These are phyloP conservation scores for Dicentrarchus labrax DNA, from an alignment of 2,113 vertebrate genomes.

Conservation along the genomic window DNA sequence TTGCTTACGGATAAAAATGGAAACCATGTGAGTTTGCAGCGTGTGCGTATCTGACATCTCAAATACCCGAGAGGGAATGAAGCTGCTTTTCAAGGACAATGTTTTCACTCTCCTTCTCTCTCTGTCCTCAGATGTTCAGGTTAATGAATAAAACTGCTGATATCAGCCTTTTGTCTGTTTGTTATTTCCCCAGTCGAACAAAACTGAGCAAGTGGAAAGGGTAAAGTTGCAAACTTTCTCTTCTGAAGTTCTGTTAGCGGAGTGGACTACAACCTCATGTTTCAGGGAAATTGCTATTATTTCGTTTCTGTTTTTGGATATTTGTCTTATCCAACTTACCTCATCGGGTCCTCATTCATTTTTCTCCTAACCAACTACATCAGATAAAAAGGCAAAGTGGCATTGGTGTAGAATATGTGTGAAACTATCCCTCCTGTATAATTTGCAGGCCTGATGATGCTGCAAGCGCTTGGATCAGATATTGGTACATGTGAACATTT, in stretches of 20 bases:
- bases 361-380: slow-evolving; percentile 25
- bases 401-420: slow-evolving; percentile 50
- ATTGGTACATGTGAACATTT: slow-evolving; percentile 68
- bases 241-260: not conserved
- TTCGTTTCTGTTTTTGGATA: not conserved
- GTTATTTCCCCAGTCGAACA: slow-evolving; percentile 29
- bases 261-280: not conserved
- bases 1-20: slow-evolving; percentile 41
- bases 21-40: slow-evolving; percentile 48
- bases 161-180: slow-evolving; percentile 40
- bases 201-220: not conserved
- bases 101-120: slow-evolving; percentile 22
- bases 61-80: slow-evolving; percentile 35
- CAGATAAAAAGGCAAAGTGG: slow-evolving; percentile 43
- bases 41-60: slow-evolving; percentile 17
- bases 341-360: slow-evolving; percentile 32
- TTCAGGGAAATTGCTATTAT: slow-evolving; percentile 7
- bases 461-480: slow-evolving; percentile 65
- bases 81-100: slow-evolving; percentile 59
- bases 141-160: slow-evolving; percentile 56
- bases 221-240: slow-evolving; percentile 4
- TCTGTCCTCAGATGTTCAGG: slow-evolving; percentile 48
- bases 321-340: slow-evolving; percentile 21
- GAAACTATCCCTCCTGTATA: slow-evolving; percentile 62
- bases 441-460: slow-evolving; percentile 61